These are phyloP conservation scores for Drosophila mercatorum DNA, from an alignment of 2,888 invertebrate genomes.

Conservation along the genomic window DNA sequence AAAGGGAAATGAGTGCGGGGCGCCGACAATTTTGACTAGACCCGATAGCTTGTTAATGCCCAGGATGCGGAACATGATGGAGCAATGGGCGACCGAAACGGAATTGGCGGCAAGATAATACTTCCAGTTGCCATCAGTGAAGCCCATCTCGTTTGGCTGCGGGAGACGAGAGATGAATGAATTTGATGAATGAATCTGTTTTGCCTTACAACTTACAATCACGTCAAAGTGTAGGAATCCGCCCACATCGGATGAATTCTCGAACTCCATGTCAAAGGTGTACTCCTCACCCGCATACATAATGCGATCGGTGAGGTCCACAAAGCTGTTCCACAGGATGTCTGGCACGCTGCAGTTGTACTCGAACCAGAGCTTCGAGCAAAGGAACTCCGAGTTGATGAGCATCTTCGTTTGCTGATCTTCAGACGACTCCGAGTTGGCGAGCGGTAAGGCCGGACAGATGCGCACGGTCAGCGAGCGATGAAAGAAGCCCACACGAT, in stretches of 20 bases:
- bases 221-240: slow-evolving; percentile 81
- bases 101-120: slow-evolving; percentile 65
- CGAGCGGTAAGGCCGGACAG: slow-evolving; percentile 59
- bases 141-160: slow-evolving; percentile 71
- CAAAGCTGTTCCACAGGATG: slow-evolving; percentile 57
- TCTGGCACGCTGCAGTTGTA: slow-evolving; percentile 77
- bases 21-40: slow-evolving; percentile 76
- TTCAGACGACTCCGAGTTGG: slow-evolving; percentile 30
- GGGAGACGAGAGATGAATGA: too few relatives aligned
- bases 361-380: slow-evolving; percentile 69
- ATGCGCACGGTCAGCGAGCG: slow-evolving; percentile 72
- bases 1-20: slow-evolving; percentile 62
- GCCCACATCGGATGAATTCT: slow-evolving; percentile 65
- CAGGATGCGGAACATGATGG: slow-evolving; percentile 63
- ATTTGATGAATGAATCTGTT: too few relatives aligned
- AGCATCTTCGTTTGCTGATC: slow-evolving; percentile 35
- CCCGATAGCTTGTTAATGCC: slow-evolving; percentile 70
- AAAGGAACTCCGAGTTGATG: slow-evolving; percentile 66
- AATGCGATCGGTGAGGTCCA: slow-evolving; percentile 55
- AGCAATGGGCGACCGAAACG: slow-evolving; percentile 50
- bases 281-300: slow-evolving; percentile 75
- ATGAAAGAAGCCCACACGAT: slow-evolving; percentile 68
- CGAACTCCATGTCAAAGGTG: slow-evolving; percentile 71
- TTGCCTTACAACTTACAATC: slow-evolving; percentile 62
- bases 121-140: slow-evolving; percentile 73